Percentiles rank a stretch among this genome's conserved stretches.
phyloP scores from a whole-genome alignment of 2,797 vertebrate genomes.

The Girardinus metallicus region DNA sequence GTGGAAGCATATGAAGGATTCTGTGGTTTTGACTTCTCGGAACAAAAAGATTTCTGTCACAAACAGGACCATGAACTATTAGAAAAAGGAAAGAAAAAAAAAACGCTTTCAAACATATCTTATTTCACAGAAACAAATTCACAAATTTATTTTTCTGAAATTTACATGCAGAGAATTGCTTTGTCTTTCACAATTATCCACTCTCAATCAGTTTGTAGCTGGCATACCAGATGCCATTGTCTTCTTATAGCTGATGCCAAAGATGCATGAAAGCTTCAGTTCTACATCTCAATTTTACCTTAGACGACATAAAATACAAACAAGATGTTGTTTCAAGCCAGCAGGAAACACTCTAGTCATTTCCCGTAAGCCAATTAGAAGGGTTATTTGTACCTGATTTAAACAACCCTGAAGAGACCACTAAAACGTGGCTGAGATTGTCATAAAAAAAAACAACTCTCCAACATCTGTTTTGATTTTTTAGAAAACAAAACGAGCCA shows the following conservation, averaged over 20 bases:
- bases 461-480: slow-evolving; percentile 54
- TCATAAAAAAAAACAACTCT: not conserved
- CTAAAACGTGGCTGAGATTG: slow-evolving; percentile 41
- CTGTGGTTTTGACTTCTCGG: slow-evolving; percentile 3
- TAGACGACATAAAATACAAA: slow-evolving; percentile 17
- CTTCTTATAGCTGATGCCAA: not conserved
- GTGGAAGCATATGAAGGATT: not conserved
- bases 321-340: slow-evolving; percentile 28
- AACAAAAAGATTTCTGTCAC: not conserved
- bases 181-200: slow-evolving; percentile 1
- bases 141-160: slow-evolving; percentile 7
- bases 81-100: not conserved
- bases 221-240: slow-evolving; percentile 34
- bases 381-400: slow-evolving; percentile 18
- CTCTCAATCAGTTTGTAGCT: not conserved
- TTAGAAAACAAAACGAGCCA: slow-evolving; percentile 36
- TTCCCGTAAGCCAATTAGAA: slow-evolving; percentile 27
- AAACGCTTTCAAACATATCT: not conserved
- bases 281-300: slow-evolving; percentile 14
- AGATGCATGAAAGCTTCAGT: not conserved
- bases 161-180: not conserved
- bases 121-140: slow-evolving; percentile 19
- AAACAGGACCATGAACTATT: not conserved
- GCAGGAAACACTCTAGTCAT: slow-evolving; percentile 29
- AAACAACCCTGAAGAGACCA: slow-evolving; percentile 35